These are phyloP conservation scores for Avahi laniger DNA, from an alignment of 2,797 vertebrate species.

Conservation along the genomic window DNA sequence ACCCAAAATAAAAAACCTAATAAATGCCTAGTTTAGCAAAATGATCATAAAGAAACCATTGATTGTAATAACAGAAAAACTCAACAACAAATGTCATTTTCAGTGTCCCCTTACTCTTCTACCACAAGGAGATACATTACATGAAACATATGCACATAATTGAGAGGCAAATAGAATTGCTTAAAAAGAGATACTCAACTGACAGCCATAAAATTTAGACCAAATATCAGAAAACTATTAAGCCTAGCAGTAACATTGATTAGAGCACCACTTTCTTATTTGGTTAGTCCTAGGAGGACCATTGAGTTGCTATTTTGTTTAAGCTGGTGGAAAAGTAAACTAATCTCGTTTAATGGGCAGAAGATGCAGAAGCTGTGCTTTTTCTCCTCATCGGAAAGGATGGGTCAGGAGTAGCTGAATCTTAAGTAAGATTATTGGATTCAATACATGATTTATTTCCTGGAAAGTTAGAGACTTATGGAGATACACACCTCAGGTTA, in stretches of 20 bases:
- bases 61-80: constrained; percentile 64
- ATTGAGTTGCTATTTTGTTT: constrained; percentile 60
- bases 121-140: constrained; percentile 62
- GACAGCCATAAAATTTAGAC: constrained; percentile 73
- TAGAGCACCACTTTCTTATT: constrained; percentile 62
- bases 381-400: neutral
- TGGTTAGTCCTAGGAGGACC: constrained; percentile 58
- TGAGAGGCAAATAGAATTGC: constrained; percentile 64
- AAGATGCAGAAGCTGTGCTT: constrained; percentile 34
- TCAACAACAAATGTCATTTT: constrained; percentile 59
- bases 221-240: constrained; percentile 76
- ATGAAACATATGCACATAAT: constrained; percentile 66
- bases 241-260: constrained; percentile 66
- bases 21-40: constrained; percentile 65
- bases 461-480: constrained; percentile 18
- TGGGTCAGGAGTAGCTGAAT: neutral
- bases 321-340: constrained; percentile 62
- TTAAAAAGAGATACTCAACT: constrained; percentile 65
- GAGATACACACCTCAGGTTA: neutral
- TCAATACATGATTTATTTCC: constrained; percentile 14
- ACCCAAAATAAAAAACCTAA: constrained; percentile 56
- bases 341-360: constrained; percentile 47
- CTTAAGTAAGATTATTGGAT: neutral
- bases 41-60: constrained; percentile 73
- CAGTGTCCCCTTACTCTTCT: constrained; percentile 17